Conservation (phyloP, 2,888 invertebrate genomes). For the Temnothorax ravouxi region DNA sequence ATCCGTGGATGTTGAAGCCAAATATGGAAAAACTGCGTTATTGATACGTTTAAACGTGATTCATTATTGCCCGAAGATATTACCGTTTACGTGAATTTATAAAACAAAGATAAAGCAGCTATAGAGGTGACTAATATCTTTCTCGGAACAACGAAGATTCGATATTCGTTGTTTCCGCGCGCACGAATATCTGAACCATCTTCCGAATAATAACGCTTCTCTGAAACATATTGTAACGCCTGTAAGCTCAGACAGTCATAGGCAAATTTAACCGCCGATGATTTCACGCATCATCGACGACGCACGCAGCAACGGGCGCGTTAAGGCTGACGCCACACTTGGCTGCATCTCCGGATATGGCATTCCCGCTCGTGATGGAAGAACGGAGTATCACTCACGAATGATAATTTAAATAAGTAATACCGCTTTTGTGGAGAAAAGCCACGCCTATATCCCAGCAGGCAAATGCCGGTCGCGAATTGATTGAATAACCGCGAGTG, state of each 20-base stretch:
- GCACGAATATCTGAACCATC: neutral
- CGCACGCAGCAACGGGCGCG: slow-evolving; percentile 28
- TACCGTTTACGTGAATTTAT: neutral
- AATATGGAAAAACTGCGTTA: neutral
- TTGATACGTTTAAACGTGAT: neutral
- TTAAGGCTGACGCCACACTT: slow-evolving; percentile 57
- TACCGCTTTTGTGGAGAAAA: slow-evolving; percentile 40
- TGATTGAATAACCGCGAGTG: slow-evolving; percentile 32
- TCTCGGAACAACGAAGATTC: neutral
- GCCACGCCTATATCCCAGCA: slow-evolving; percentile 42
- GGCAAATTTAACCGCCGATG: slow-evolving; percentile 41
- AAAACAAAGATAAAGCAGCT: neutral
- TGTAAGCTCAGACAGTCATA: slow-evolving; percentile 18
- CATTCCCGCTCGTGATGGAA: slow-evolving; percentile 37
- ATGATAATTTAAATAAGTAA: slow-evolving; percentile 61
- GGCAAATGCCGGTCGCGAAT: slow-evolving; percentile 30
- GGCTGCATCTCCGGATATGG: slow-evolving; percentile 44
- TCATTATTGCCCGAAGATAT: neutral
- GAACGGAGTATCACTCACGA: slow-evolving; percentile 44
- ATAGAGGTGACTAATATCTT: slow-evolving; percentile 5
- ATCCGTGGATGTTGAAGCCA: neutral
- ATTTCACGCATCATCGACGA: slow-evolving; percentile 51
- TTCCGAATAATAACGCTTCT: slow-evolving; percentile 31
- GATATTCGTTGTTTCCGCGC: neutral
- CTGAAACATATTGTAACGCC: neutral